These are phyloP conservation scores for Oreotragus oreotragus DNA, from an alignment of 2,113 vertebrate species.

Conservation along the genomic window DNA sequence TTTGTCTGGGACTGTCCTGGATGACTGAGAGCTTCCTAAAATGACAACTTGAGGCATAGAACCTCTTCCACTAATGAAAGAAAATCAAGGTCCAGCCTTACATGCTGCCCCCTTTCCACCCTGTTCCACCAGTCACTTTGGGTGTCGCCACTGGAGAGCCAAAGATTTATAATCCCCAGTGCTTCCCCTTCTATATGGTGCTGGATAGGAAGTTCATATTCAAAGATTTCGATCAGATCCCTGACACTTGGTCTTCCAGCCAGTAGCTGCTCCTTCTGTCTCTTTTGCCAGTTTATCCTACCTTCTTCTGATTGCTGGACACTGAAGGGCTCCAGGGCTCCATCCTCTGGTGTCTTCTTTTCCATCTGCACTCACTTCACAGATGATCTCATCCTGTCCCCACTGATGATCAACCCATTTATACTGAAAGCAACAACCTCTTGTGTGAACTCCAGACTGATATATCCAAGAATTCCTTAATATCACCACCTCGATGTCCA, in stretches of 20 bases:
- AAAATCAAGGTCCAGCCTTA: not conserved
- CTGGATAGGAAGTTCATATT: not conserved
- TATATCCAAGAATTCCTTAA: not conserved
- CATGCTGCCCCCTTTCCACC: not conserved
- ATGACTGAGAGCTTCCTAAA: not conserved
- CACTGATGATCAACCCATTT: not conserved
- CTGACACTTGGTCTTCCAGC: not conserved
- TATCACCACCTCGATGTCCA: not conserved
- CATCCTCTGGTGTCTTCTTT: not conserved
- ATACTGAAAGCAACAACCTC: not conserved
- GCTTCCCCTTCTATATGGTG: not conserved
- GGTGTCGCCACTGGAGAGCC: not conserved
- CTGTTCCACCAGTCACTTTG: not conserved
- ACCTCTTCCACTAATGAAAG: not conserved
- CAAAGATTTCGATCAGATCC: not conserved
- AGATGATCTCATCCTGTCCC: not conserved
- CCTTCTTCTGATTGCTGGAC: not conserved
- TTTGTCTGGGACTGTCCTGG: not conserved
- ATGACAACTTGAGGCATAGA: not conserved
- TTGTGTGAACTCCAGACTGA: not conserved
- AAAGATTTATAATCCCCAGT: not conserved
- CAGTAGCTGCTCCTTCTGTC: not conserved
- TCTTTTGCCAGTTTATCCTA: not conserved
- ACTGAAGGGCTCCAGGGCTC: not conserved
- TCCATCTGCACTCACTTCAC: not conserved